Evolutionary conservation across 2,113 vertebrate genomes (phyloP).

Genomic region (Dromaius novaehollandiae): DNA sequence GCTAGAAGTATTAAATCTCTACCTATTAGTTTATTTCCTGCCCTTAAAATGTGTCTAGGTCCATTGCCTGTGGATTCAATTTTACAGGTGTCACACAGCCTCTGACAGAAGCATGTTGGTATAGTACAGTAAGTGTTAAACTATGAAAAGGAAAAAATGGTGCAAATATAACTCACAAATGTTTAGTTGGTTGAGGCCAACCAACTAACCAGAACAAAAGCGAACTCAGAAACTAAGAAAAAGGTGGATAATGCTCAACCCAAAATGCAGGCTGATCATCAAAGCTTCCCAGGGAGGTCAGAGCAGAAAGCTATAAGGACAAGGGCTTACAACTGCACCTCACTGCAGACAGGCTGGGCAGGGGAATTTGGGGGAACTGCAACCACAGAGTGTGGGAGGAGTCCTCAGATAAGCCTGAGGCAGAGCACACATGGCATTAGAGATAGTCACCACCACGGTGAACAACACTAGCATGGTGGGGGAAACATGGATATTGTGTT

Average conservation of each 20-base stretch:
- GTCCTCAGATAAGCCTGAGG: neutral
- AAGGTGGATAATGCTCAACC: neutral
- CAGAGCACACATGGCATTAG: rapidly evolving
- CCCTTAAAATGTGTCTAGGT: neutral
- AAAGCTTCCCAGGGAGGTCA: neutral
- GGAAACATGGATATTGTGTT: rapidly evolving
- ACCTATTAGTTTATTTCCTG: neutral
- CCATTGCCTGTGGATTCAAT: neutral
- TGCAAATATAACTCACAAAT: neutral
- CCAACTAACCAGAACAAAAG: neutral
- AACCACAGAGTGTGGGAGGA: neutral
- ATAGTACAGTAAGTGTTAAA: rapidly evolving
- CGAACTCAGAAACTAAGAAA: neutral
- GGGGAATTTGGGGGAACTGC: rapidly evolving
- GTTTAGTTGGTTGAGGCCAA: rapidly evolving
- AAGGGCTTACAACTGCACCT: neutral
- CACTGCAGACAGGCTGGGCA: neutral
- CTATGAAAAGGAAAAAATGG: rapidly evolving
- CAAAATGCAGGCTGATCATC: rapidly evolving
- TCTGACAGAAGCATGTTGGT: neutral
- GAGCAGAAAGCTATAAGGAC: neutral
- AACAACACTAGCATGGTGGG: rapidly evolving
- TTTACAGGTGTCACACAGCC: rapidly evolving
- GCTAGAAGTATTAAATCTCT: rapidly evolving
- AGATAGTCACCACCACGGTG: rapidly evolving